A percentile compares a stretch with the other conserved stretches of the same genome.
These are phyloP conservation scores for Hermetia illucens DNA, from an alignment of 1,140 invertebrate genomes.

Conservation along the genomic window DNA sequence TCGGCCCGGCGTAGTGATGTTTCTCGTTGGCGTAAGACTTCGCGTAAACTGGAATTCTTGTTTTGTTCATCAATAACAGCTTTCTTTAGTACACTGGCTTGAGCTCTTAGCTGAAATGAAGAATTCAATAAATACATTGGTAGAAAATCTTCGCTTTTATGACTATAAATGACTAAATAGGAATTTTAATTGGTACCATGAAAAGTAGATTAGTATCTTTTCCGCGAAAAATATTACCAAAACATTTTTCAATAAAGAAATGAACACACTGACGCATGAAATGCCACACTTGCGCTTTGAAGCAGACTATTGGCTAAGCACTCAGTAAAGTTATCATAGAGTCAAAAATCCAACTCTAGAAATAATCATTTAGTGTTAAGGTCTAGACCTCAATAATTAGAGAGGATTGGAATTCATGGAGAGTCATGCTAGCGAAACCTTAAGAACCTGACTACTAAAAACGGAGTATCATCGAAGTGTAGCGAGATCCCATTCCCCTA, in stretches of 20 bases:
- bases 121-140: constrained; percentile 9
- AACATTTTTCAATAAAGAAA: constrained; percentile 4
- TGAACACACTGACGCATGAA: neutral
- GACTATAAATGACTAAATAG: constrained; percentile 3
- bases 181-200: neutral
- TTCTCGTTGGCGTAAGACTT: constrained; percentile 66
- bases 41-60: constrained; percentile 53
- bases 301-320: too few species aligned
- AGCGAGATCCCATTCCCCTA: too few species aligned
- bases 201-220: neutral
- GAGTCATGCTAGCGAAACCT: too few species aligned
- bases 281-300: too few species aligned
- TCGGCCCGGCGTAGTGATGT: constrained; percentile 72
- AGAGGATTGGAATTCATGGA: too few species aligned
- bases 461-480: too few species aligned
- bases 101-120: constrained; percentile 62
- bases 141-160: constrained; percentile 12
- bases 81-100: constrained; percentile 79
- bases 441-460: too few species aligned
- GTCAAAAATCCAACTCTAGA: too few species aligned
- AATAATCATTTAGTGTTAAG: too few species aligned
- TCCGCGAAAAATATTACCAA: neutral
- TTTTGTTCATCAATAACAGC: constrained; percentile 82
- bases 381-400: too few species aligned
- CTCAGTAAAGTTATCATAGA: too few species aligned